These are phyloP conservation scores for Diplosoma virens DNA, from an alignment of 23 tunicate genomes.

Conservation along the genomic window DNA sequence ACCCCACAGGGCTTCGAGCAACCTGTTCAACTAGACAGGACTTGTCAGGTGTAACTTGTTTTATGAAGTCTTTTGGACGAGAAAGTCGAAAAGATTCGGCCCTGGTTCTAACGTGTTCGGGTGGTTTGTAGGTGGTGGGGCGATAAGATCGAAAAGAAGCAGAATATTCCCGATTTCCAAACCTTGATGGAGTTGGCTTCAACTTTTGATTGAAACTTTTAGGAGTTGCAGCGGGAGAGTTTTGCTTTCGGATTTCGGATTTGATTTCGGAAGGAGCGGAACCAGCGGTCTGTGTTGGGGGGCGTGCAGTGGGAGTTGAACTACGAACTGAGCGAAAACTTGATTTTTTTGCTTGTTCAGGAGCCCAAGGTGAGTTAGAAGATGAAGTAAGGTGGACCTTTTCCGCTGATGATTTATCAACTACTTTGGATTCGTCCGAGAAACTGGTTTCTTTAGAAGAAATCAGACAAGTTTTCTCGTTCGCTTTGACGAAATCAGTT, in stretches of 20 bases:
- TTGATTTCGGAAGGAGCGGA: conserved; percentile 22
- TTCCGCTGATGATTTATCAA: too few species aligned
- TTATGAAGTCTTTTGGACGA: conserved; percentile 71
- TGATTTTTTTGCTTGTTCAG: conserved; percentile 16
- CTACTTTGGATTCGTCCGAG: too few species aligned
- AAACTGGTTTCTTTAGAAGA: too few species aligned
- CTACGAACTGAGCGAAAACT: conserved; percentile 24
- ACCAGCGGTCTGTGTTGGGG: neutral
- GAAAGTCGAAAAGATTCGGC: conserved; percentile 58
- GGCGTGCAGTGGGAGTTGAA: conserved; percentile 3
- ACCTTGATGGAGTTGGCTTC: too few species aligned
- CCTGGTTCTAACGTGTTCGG: conserved; percentile 8
- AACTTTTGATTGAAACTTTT: too few species aligned
- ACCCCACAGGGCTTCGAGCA: neutral
- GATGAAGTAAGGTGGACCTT: too few species aligned
- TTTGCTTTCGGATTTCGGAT: neutral
- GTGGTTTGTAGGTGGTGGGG: conserved; percentile 38
- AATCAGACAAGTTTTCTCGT: too few species aligned
- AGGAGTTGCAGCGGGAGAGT: neutral
- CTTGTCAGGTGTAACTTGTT: neutral
- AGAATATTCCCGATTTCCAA: conserved; percentile 40
- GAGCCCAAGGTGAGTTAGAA: conserved; percentile 18
- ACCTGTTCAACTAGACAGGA: too few species aligned
- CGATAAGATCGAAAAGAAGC: conserved; percentile 48
- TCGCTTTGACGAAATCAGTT: too few species aligned